Evolutionary conservation across 2,888 invertebrate genomes (phyloP).

Genomic region (Epinotia nisella): DNA sequence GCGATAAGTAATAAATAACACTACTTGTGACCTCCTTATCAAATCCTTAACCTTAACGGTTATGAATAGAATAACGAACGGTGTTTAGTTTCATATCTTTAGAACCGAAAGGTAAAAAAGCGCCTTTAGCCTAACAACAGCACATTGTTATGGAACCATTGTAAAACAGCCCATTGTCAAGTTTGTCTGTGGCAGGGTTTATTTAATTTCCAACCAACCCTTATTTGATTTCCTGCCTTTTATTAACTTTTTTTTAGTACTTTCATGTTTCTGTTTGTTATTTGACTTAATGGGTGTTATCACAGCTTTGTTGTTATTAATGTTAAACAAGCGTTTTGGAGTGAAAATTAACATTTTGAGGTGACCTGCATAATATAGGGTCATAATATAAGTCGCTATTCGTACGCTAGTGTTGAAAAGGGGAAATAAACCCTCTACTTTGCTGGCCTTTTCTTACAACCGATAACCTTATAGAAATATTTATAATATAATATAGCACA

Average conservation of each 20-base stretch:
- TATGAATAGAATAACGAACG: not conserved
- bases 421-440: not conserved
- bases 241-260: conserved; percentile 33
- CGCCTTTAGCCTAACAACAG: conserved; percentile 9
- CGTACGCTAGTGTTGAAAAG: not conserved
- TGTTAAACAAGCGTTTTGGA: not conserved
- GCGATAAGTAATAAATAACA: not conserved
- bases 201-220: conserved; percentile 39
- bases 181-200: conserved; percentile 22
- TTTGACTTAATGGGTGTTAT: conserved; percentile 30
- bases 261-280: conserved; percentile 29
- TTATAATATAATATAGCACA: too few species aligned
- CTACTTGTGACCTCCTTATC: not conserved
- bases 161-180: conserved; percentile 20
- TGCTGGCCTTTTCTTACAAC: too few species aligned
- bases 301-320: conserved; percentile 22
- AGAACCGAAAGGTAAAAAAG: conserved; percentile 10
- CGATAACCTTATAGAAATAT: too few species aligned
- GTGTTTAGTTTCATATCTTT: conserved; percentile 1
- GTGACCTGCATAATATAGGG: not conserved
- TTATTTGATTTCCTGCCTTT: conserved; percentile 39
- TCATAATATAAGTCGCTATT: not conserved
- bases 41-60: not conserved
- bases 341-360: not conserved
- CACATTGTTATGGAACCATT: conserved; percentile 17